Evolutionary conservation across 2,888 invertebrate genomes (phyloP).

Genomic region (Arenicola marina): DNA sequence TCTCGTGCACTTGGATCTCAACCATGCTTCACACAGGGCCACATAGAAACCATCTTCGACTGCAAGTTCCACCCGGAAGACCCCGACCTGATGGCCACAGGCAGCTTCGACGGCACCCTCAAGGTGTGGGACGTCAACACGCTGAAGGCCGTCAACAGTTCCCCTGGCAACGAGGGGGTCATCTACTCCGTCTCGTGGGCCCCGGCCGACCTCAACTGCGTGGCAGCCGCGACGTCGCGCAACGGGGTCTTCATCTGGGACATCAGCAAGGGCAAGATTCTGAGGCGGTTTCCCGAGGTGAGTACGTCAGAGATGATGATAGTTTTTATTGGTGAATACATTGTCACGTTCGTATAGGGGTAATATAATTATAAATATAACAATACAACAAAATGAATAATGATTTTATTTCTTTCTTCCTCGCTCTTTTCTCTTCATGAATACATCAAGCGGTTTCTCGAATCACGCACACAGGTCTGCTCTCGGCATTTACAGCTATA

Average conservation of each 20-base stretch:
- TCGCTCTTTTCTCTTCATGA: no score
- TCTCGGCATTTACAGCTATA: no score
- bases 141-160: conserved; percentile 51
- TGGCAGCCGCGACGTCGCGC: conserved; percentile 59
- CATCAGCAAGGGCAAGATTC: conserved; percentile 51
- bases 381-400: no score
- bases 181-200: conserved; percentile 61
- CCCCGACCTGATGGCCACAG: conserved; percentile 59
- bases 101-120: conserved; percentile 63
- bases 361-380: no score
- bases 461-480: no score
- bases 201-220: conserved; percentile 61
- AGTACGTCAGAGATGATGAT: conserved; percentile 9
- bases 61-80: conserved; percentile 61
- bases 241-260: conserved; percentile 61
- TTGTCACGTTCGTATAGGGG: no score
- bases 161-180: conserved; percentile 60
- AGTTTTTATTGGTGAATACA: not conserved
- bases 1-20: no score
- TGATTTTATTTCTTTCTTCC: no score
- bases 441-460: no score
- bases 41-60: conserved; percentile 63
- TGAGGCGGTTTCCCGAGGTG: conserved; percentile 54
- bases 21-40: conserved; percentile 55
- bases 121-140: conserved; percentile 62